Conservation (phyloP, 2,797 vertebrate species). For the Chiloscyllium punctatum region DNA sequence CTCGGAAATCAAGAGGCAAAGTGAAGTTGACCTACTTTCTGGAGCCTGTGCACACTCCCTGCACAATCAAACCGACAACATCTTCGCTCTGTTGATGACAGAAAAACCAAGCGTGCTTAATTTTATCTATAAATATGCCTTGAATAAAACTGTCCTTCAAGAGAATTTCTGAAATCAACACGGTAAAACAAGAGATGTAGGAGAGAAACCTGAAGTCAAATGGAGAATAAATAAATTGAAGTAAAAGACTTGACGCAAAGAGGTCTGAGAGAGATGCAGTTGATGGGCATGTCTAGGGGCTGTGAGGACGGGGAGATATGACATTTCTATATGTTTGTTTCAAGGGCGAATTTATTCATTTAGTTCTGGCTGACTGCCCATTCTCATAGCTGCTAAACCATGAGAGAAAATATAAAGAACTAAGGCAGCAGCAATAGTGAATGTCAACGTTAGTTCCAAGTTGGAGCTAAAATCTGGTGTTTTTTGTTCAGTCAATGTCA, state of each 20-base stretch:
- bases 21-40: slow-evolving; percentile 26
- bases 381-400: neutral
- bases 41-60: slow-evolving; percentile 18
- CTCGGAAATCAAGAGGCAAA: neutral
- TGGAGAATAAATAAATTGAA: neutral
- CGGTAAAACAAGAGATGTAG: no score
- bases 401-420: neutral
- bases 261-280: neutral
- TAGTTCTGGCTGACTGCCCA: neutral
- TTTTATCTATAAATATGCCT: neutral
- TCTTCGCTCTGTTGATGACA: neutral
- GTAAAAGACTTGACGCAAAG: no score
- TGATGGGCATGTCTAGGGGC: neutral
- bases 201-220: neutral
- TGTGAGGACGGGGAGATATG: neutral
- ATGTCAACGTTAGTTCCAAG: neutral
- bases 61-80: neutral
- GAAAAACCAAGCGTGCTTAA: neutral
- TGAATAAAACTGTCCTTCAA: slow-evolving; percentile 17
- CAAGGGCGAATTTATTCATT: slow-evolving; percentile 11
- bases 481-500: slow-evolving; percentile 1
- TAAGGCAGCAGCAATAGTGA: neutral
- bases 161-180: neutral
- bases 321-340: neutral
- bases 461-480: neutral